Base-by-base conservation (phyloP, 2,113 vertebrate species). In the Hyla sarda region DNA sequence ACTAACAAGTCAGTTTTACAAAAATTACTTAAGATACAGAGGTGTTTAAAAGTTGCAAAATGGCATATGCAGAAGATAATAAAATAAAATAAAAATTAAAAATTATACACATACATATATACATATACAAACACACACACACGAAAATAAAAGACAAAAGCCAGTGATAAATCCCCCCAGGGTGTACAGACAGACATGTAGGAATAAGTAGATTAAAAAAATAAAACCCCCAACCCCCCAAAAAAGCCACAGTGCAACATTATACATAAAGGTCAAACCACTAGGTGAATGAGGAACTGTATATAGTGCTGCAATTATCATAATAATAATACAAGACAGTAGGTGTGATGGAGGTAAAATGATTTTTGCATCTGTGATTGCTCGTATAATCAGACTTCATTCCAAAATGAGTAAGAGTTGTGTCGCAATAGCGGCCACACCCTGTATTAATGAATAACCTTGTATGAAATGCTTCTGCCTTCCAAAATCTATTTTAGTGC, bases 371-470 rank as follows among this genome's bases (percentile, higher is more conserved):
- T 80, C 34, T 80, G 77, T 19, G 54, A 80, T 80, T 62, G 65
- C 30, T 73, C 14, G 67, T 52, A 54, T 56, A 56, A 83, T 83
- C 67, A 85, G 28, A 85, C 72, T 81, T 81, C 41, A 50, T 87
- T 73, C 78, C 78, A 87, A 82, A 82, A 87, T 82, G 78, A 82
- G 77, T 87, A 74, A 87, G 78, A 30, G 41, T 25, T 62, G 52
- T 82, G 77, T 47, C 32, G 78, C 85, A 82, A 87, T 87, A 82
- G 67, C 77, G 1, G 45, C 37, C 85, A 82, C 85, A 73, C 85
- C 85, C 85, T 87, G 67, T 69, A 87, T 80, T 80, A 80, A 86
- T 80, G 76, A 86, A 80, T 86, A 86, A 56, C 76, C 84, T 72
- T 45, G 65, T 17, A 69, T 73, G 65, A 79, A 81, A 72, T 56